Conservation (phyloP, 2,797 vertebrate genomes). For the Enteromius radiatus region DNA sequence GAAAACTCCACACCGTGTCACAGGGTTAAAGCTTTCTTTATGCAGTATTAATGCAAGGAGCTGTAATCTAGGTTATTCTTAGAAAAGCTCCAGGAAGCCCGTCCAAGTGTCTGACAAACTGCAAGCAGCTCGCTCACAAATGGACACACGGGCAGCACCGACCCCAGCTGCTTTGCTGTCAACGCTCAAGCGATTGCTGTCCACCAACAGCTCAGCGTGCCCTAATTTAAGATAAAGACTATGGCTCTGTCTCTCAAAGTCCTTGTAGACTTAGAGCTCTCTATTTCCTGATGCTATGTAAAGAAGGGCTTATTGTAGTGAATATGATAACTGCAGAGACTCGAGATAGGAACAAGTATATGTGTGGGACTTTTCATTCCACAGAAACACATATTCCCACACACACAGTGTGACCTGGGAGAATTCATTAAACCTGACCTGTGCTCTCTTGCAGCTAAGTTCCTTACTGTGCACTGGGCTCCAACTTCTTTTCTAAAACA, state of each 20-base stretch:
- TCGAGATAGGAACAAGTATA: background rate
- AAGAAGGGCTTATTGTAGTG: constrained; percentile 27
- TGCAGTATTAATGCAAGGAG: constrained; percentile 26
- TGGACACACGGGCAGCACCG: background rate
- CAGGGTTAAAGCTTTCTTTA: constrained; percentile 25
- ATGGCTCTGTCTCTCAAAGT: constrained; percentile 3
- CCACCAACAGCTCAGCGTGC: constrained; percentile 9
- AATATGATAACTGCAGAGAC: constrained; percentile 34
- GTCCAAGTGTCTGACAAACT: background rate
- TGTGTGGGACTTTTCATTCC: background rate
- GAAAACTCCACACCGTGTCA: constrained; percentile 17
- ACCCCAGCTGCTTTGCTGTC: constrained; percentile 14
- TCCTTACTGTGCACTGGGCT: constrained; percentile 35
- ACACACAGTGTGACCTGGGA: constrained; percentile 49
- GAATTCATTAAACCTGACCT: constrained; percentile 63
- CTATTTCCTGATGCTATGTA: constrained; percentile 14
- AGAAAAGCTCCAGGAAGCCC: constrained; percentile 23
- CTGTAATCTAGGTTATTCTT: constrained; percentile 28
- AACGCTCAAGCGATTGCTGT: constrained; percentile 18
- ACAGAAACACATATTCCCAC: constrained; percentile 35
- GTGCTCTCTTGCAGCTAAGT: constrained; percentile 44
- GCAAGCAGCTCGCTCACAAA: background rate
- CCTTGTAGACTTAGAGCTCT: constrained; percentile 1
- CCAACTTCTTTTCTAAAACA: constrained; percentile 40
- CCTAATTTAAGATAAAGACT: constrained; percentile 36